Percentiles rank a stretch among this genome's conserved stretches.
phyloP scores from a whole-genome alignment of 1,140 invertebrate genomes.

The Zaprionus lachaisei region DNA sequence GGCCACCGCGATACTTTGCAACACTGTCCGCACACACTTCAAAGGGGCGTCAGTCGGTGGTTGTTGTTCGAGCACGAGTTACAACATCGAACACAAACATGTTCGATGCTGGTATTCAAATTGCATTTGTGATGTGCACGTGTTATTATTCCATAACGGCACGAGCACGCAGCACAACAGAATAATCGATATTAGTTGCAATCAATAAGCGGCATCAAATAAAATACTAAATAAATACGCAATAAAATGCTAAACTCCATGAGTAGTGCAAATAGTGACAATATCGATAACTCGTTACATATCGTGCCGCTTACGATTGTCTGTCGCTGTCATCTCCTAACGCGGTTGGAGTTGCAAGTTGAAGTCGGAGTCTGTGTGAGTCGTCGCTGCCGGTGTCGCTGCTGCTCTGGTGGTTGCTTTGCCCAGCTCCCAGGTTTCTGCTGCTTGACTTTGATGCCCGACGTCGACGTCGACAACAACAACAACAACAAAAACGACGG shows the following conservation, averaged over 20 bases:
- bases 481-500: constrained; percentile 24
- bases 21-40: constrained; percentile 26
- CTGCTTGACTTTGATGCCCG: constrained; percentile 61
- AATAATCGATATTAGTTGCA: background rate
- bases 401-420: constrained; percentile 36
- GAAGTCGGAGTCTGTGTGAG: constrained; percentile 54
- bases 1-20: constrained; percentile 7
- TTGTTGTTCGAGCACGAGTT: constrained; percentile 44
- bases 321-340: constrained; percentile 8
- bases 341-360: constrained; percentile 48
- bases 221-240: background rate
- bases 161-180: background rate
- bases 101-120: constrained; percentile 30
- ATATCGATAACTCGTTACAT: background rate
- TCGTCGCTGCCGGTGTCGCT: background rate
- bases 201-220: background rate
- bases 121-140: constrained; percentile 33
- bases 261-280: background rate
- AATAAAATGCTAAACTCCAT: background rate
- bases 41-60: constrained; percentile 54
- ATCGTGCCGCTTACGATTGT: background rate
- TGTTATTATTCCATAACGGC: background rate
- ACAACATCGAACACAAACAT: constrained; percentile 39
- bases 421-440: constrained; percentile 41
- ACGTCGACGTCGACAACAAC: background rate